Base-by-base conservation (phyloP, 2,113 vertebrate genomes). In the Nothobranchius furzeri region DNA sequence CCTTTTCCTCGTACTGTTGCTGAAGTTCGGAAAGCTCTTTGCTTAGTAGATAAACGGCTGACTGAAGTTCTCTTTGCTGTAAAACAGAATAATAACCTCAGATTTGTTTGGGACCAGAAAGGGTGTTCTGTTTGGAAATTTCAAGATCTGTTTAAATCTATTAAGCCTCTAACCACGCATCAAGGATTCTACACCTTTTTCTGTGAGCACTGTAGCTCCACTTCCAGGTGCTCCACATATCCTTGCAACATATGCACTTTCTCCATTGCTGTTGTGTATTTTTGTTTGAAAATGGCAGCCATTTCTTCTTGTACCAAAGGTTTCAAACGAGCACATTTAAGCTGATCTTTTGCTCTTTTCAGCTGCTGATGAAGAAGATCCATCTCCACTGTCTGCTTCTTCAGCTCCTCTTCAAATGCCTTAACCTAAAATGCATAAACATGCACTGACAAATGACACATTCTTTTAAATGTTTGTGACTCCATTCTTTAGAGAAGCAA, bases 271-370 rank as follows among this genome's bases (percentile, higher is more conserved):
- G 67, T n/a, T 0, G 43, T 53, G 56, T 84, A 92, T 64, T 93
- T 95, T 60, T 91, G 61, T 81, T 90, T 90, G 63, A 90, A 90
- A 42, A 85, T 76, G 15, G 59, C 75, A 25, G 53, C 54, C 0
- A 35, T 79, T 50, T 78, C 82, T 25, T 83, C 64, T 30, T 80
- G 85, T 58, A 30, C 43, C 71, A 81, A 70, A 52, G 66, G 73
- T 60, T 60, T 73, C 37, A 66, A 70, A 12, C 47, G 47, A 61
- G 66, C 74, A 60, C 77, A 65, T 24, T 77, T 72, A 55, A 89
- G 60, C 7, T 84, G 76, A 63, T 84, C 42, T 47, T 83, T 75
- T 42, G 88, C 60, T 67, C 58, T 15, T 51, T 63, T 59, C 55
- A 88, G 70, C 40, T 78, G 60, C 40, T 82, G 85, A 49, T 72